Evolutionary conservation across 1,140 invertebrate genomes (phyloP).

Genomic region (Drosophila athabasca): DNA sequence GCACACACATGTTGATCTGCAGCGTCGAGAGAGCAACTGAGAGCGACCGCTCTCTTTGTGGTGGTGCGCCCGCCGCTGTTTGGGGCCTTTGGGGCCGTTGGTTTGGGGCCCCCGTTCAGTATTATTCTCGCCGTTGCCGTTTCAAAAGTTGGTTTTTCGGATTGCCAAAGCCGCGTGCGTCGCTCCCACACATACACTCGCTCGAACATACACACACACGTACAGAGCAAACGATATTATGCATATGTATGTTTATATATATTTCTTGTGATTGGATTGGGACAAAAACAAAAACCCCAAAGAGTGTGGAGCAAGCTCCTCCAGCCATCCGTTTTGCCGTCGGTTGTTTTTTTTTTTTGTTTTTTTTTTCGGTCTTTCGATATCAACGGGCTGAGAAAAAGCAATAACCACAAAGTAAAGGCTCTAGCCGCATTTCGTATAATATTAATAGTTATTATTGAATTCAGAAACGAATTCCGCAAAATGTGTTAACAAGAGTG

Average conservation of each 20-base stretch:
- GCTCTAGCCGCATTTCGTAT: constrained; percentile 38
- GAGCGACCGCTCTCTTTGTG: constrained; percentile 18
- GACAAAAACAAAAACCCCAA: constrained; percentile 56
- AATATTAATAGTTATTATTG: constrained; percentile 49
- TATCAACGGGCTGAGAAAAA: constrained; percentile 34
- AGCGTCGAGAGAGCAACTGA: constrained; percentile 11
- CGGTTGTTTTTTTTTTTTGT: constrained; percentile 43
- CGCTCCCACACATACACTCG: constrained; percentile 22
- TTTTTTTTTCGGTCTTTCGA: constrained; percentile 36
- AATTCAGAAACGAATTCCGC: constrained; percentile 42
- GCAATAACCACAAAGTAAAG: constrained; percentile 25
- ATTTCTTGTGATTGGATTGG: constrained; percentile 73
- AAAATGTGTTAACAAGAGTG: constrained; percentile 68
- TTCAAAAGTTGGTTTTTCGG: constrained; percentile 67
- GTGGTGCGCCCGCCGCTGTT: constrained; percentile 30
- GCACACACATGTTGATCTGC: constrained; percentile 51
- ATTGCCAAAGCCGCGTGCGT: constrained; percentile 53
- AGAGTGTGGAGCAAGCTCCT: constrained; percentile 39
- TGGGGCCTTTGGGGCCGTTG: constrained; percentile 47
- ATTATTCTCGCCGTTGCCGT: constrained; percentile 78
- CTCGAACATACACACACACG: constrained; percentile 44
- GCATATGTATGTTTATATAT: constrained; percentile 69
- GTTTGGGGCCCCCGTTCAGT: constrained; percentile 40
- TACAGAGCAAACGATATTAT: constrained; percentile 51
- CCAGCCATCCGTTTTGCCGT: constrained; percentile 23